phyloP scores from a whole-genome alignment of 2,888 invertebrate genomes.

The Rotaria macrura region DNA sequence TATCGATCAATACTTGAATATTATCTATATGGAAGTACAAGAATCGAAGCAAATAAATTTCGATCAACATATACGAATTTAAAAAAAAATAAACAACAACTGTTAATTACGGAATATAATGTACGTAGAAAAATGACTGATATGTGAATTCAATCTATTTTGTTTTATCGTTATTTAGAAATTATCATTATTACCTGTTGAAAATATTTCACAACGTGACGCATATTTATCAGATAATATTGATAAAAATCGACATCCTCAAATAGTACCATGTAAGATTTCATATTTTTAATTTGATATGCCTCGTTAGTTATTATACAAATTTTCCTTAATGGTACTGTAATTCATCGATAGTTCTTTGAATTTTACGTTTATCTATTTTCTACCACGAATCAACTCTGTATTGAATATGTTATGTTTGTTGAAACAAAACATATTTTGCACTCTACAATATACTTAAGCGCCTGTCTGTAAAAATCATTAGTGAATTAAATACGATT shows the following conservation, averaged over 20 bases:
- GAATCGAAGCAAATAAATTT: slow-evolving; percentile 4
- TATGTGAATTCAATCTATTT: too few species aligned
- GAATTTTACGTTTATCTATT: too few species aligned
- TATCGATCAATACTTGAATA: slow-evolving; percentile 4
- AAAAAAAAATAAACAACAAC: neutral
- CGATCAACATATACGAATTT: neutral
- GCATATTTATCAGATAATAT: neutral
- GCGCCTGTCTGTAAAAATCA: too few species aligned
- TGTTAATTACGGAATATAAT: neutral
- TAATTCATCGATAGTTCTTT: too few species aligned
- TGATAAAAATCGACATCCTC: neutral
- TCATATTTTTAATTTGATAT: too few species aligned
- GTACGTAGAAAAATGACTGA: neutral
- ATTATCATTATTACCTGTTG: slow-evolving; percentile 14
- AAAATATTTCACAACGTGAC: slow-evolving; percentile 1
- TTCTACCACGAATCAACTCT: too few species aligned
- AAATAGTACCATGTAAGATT: neutral
- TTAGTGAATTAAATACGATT: too few species aligned
- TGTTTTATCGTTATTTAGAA: neutral
- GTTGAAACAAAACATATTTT: too few species aligned
- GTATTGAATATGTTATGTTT: too few species aligned
- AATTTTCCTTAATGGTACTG: too few species aligned
- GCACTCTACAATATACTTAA: too few species aligned
- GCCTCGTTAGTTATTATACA: too few species aligned
- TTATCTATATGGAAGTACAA: slow-evolving; percentile 1